These are phyloP conservation scores for Scylla paramamosain DNA, from an alignment of 1,140 invertebrate species.

Conservation along the genomic window DNA sequence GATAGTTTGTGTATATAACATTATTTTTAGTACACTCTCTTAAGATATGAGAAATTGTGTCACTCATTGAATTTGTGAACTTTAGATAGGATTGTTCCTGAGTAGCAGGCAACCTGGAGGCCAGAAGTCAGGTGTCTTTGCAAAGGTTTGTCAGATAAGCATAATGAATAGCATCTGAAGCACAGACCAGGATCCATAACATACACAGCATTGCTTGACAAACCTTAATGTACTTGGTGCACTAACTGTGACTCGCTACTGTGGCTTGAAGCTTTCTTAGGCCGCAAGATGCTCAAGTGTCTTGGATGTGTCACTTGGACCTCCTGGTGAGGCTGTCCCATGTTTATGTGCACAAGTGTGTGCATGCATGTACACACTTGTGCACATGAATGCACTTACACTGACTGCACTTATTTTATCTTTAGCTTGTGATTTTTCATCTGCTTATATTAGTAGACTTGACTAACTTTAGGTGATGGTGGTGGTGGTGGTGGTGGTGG, in stretches of 20 bases:
- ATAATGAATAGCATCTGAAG: not conserved
- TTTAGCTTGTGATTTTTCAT: not conserved
- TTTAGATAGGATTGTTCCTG: too few relatives aligned
- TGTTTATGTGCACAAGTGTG: not conserved
- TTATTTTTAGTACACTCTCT: too few relatives aligned
- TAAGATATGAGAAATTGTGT: too few relatives aligned
- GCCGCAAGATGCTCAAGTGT: too few relatives aligned
- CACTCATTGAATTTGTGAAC: too few relatives aligned
- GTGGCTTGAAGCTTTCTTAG: not conserved
- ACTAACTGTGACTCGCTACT: not conserved
- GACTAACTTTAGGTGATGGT: not conserved
- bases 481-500: too few relatives aligned
- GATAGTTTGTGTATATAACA: too few relatives aligned
- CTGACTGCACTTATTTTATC: not conserved
- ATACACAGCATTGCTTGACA: not conserved
- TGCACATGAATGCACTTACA: not conserved
- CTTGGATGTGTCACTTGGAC: too few relatives aligned
- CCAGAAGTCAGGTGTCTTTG: not conserved
- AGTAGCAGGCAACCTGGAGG: not conserved
- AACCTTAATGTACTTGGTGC: not conserved
- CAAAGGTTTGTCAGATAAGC: slow-evolving; percentile 12
- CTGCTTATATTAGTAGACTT: not conserved
- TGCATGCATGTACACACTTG: not conserved
- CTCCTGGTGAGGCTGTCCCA: not conserved
- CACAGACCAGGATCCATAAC: not conserved